Conservation (phyloP, 2,888 invertebrate genomes). For the Megalurothrips usitatus region DNA sequence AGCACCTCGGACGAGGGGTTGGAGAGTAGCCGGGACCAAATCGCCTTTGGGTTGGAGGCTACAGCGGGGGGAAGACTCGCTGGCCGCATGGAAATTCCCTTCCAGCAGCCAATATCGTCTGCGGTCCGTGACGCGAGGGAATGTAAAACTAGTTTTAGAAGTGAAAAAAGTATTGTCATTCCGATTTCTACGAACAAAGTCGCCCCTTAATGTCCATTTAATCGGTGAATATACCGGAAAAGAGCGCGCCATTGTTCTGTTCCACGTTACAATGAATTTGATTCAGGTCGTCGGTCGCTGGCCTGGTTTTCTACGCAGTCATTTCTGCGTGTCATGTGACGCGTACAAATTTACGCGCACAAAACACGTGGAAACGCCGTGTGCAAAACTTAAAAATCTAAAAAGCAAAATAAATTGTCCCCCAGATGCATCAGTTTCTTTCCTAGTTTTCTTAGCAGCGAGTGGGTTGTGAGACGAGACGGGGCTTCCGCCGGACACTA, state of each 20-base stretch:
- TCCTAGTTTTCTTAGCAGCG: no score
- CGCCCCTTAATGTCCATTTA: background rate
- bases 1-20: conserved; percentile 57
- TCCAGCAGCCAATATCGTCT: conserved; percentile 6
- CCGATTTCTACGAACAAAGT: background rate
- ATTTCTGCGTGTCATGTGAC: background rate
- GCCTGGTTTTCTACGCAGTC: background rate
- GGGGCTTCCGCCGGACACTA: no score
- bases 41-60: conserved; percentile 46
- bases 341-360: background rate
- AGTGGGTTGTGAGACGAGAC: no score
- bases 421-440: no score
- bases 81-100: background rate
- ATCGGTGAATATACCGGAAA: background rate
- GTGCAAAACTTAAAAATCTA: no score
- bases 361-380: no score
- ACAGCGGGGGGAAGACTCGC: conserved; percentile 27
- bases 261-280: background rate
- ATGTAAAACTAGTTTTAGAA: background rate
- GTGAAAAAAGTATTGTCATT: background rate
- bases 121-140: background rate
- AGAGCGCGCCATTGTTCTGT: background rate
- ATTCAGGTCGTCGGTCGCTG: background rate
- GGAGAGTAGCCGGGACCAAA: conserved; percentile 54
- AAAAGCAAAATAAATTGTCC: no score